Evolutionary conservation across 2,797 vertebrate genomes (phyloP), one percentile per base, ranked within the genome.

Genomic region (Cuculus canorus): DNA sequence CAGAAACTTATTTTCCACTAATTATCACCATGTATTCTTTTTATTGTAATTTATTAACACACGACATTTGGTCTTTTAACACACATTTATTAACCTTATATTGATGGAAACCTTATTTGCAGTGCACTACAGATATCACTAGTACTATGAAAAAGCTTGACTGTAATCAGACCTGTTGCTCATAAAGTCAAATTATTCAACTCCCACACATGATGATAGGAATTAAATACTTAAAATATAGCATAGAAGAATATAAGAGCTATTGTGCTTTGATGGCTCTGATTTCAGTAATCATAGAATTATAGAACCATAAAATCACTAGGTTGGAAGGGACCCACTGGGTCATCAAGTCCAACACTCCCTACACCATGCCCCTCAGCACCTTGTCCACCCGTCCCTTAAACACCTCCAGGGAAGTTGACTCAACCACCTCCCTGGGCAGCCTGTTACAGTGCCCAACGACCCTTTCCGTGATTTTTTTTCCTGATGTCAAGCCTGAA

Each of bases 241-340:
- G 25, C 54, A 87, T 6, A 33, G 71, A 86, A 87, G n/a, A 89
- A 84, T 39, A 33, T 32, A 73, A 57, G 75, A 63, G 45, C 10
- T 64, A 57, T 80, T 77, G 5, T 13, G 17, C 35, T 79, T 71
- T 91, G 64, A 87, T 32, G 30, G 53, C 27, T 92, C 32, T 75
- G n/a, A 93, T 75, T 92, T 78, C 76, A 81, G 48, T 70, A 84
- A 56, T n/a, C n/a, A n/a, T n/a, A n/a, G n/a, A n/a, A n/a, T n/a
- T n/a, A n/a, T n/a, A n/a, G n/a, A n/a, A n/a, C n/a, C n/a, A n/a
- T n/a, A n/a, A n/a, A n/a, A n/a, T n/a, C n/a, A n/a, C n/a, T n/a
- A n/a, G n/a, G n/a, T n/a, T n/a, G n/a, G n/a, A n/a, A n/a, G n/a
- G n/a, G n/a, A n/a, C n/a, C n/a, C n/a, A n/a, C n/a, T n/a, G n/a